These are phyloP conservation scores for Dendrolimus punctatus DNA, from an alignment of 1,140 invertebrate species.

Conservation along the genomic window DNA sequence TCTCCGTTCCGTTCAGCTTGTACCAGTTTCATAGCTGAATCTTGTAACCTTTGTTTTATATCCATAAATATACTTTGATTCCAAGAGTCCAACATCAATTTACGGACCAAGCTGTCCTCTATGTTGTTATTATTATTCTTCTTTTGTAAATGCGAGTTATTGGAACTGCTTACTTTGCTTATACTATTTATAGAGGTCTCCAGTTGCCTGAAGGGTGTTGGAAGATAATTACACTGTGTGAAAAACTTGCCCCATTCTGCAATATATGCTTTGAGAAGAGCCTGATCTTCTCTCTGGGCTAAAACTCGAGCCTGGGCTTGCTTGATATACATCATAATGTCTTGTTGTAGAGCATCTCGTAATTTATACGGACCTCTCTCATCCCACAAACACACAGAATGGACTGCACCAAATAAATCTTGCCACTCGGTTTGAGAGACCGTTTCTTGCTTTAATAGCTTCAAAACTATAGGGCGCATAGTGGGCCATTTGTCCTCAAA, in stretches of 20 bases:
- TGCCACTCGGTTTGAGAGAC: constrained; percentile 98
- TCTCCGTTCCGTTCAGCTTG: constrained; percentile 97
- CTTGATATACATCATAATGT: constrained; percentile 96
- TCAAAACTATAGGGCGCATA: constrained; percentile 94
- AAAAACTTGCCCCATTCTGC: constrained; percentile 98
- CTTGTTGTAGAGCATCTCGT: constrained; percentile 89
- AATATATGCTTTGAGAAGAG: constrained; percentile 96
- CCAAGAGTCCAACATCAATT: constrained; percentile 98
- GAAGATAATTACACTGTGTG: constrained; percentile 96
- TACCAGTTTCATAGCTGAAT: constrained; percentile 97
- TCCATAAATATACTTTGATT: constrained; percentile 97
- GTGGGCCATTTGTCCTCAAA: constrained; percentile 97
- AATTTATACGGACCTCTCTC: constrained; percentile 92
- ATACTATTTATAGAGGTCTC: constrained; percentile 82
- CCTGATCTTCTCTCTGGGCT: constrained; percentile 94
- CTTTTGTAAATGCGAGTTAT: constrained; percentile 75
- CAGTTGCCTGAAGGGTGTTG: constrained; percentile 94
- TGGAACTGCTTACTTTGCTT: constrained; percentile 50
- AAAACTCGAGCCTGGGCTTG: constrained; percentile 93
- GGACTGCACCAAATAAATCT: constrained; percentile 95
- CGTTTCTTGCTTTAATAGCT: constrained; percentile 92
- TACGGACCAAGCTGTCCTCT: constrained; percentile 92
- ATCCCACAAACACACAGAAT: constrained; percentile 96
- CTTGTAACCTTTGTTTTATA: constrained; percentile 94
- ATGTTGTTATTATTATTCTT: constrained; percentile 81